phyloP scores from a whole-genome alignment of 1,140 invertebrate species.

The Drosophila sp. region DNA sequence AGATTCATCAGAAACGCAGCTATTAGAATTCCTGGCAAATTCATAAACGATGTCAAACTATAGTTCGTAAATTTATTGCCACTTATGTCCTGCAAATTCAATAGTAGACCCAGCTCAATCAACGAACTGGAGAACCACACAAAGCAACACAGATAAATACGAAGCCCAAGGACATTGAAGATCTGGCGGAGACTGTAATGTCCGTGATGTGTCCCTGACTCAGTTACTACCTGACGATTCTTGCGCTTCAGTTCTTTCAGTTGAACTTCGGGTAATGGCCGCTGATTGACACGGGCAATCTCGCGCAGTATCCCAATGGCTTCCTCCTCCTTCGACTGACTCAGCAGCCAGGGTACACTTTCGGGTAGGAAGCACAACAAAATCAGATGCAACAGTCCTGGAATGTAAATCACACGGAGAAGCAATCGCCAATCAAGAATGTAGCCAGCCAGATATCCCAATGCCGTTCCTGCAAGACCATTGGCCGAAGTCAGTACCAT shows the following conservation, averaged over 20 bases:
- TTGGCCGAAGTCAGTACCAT: constrained; percentile 89
- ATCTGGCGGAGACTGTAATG: constrained; percentile 85
- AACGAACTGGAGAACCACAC: constrained; percentile 90
- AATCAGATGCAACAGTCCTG: constrained; percentile 87
- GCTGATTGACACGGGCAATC: constrained; percentile 88
- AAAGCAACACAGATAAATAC: constrained; percentile 88
- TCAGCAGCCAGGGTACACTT: constrained; percentile 85
- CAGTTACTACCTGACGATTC: constrained; percentile 66
- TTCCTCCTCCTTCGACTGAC: constrained; percentile 88
- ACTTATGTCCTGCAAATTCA: constrained; percentile 89
- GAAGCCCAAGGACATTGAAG: constrained; percentile 83
- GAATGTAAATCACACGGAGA: constrained; percentile 88
- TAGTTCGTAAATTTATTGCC: constrained; percentile 90
- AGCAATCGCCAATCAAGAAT: constrained; percentile 89
- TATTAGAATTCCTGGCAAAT: constrained; percentile 89
- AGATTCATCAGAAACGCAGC: constrained; percentile 87
- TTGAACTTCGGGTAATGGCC: neutral
- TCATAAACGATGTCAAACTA: constrained; percentile 88
- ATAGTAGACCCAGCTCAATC: constrained; percentile 91
- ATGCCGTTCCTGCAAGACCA: constrained; percentile 88
- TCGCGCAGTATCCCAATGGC: constrained; percentile 86
- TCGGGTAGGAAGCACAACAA: constrained; percentile 87
- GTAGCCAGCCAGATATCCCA: constrained; percentile 88
- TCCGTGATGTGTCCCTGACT: constrained; percentile 67
- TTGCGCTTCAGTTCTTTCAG: constrained; percentile 70